Base-by-base conservation (phyloP, 2,888 invertebrate species). In the Lamellibrachia columna region DNA sequence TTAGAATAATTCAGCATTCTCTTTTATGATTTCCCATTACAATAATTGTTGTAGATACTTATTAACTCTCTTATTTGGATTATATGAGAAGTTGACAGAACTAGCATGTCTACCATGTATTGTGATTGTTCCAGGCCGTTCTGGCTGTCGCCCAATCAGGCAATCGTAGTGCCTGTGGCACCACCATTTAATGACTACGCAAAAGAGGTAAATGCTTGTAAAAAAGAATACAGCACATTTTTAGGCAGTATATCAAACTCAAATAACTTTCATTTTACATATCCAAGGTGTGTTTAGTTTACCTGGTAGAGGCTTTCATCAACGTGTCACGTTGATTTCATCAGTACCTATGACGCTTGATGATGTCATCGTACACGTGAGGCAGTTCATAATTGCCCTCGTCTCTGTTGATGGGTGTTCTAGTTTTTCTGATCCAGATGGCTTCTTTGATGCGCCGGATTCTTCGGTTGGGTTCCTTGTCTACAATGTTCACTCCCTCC, bases 81-180 rank as follows among this genome's bases (percentile, higher is more conserved):
- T 11, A 6, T 22, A 22, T 75, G 75, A 22, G 22, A 75, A 75
- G 22, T 75, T 75, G 22, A 75, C 22, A 22, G 75, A 75, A 75
- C 6, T 4, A 75, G 75, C 1, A 6, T 75, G 75, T 22, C 22
- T 75, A 22, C 22, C 15, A 75, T 75, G 22, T 75, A 11, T 92
- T 91, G 15, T 91, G 90, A 93, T 52, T 91, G 90, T 94, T 95
- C 7, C 93, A 96, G 96, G 96, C 99, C 99, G 9, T 99, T 99
- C 97, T 99, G 99, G 99, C 96, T 99, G 91, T 99, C 99, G 0
- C 99, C 99, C 2, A 97, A 99, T 9, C 99, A 99, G 97, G 98
- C 97, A 0, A 98, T 98, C 97, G 98, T 99, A 40, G 98, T 99
- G 94, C 99, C 99, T 0, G 98, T 99, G 7, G 98, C 98, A 0